phyloP scores from a whole-genome alignment of 2,797 vertebrate genomes.

The Sebastes jordani region DNA sequence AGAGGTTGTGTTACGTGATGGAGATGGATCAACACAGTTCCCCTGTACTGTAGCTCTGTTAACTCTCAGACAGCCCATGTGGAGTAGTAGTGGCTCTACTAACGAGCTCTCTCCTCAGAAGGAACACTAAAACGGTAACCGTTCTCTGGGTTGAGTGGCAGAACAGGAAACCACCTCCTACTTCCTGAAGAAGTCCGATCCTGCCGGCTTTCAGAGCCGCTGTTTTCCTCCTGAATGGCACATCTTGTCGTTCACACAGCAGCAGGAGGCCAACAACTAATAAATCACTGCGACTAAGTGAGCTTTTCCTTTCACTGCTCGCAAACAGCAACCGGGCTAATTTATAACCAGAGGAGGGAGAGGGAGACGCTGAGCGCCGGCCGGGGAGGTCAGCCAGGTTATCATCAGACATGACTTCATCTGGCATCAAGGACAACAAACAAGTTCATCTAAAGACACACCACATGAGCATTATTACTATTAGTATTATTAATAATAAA shows the following conservation, averaged over 20 bases:
- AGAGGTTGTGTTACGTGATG: not conserved
- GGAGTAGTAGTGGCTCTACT: not conserved
- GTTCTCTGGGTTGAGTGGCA: conserved; percentile 31
- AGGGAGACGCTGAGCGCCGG: conserved; percentile 56
- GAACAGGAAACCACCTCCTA: conserved; percentile 50
- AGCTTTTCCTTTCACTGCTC: conserved; percentile 78
- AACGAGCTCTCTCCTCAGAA: not conserved
- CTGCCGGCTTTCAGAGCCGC: conserved; percentile 49
- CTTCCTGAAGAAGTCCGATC: conserved; percentile 57
- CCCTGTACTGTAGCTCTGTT: not conserved
- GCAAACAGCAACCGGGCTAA: conserved; percentile 75
- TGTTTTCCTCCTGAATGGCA: conserved; percentile 72
- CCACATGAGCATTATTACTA: not conserved
- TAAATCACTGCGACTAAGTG: conserved; percentile 82
- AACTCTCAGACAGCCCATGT: not conserved
- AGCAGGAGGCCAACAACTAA: conserved; percentile 75
- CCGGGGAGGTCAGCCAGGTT: conserved; percentile 56
- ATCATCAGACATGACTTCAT: conserved; percentile 37
- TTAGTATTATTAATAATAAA: not conserved
- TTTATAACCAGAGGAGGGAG: conserved; percentile 74
- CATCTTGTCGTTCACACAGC: conserved; percentile 71
- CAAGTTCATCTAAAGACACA: not conserved
- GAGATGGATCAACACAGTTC: not conserved
- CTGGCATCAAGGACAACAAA: conserved; percentile 4
- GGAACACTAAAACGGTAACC: conserved; percentile 13